These are phyloP conservation scores for Ceyx melanurus DNA, from an alignment of 2,113 vertebrate species.

Conservation along the genomic window DNA sequence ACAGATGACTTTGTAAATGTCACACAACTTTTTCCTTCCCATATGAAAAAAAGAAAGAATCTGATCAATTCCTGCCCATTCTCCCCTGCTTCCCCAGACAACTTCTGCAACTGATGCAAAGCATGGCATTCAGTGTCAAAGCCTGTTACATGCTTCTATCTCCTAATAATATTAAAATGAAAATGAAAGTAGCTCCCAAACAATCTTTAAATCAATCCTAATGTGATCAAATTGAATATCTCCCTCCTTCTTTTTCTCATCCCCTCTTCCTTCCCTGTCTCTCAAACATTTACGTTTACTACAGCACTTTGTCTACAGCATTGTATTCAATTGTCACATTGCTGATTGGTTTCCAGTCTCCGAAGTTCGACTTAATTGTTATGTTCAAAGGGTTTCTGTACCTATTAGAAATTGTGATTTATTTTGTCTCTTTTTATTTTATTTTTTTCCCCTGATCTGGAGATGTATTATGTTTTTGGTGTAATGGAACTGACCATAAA, in stretches of 20 bases:
- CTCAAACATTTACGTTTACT: neutral
- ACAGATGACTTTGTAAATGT: constrained; percentile 65
- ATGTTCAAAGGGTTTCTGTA: neutral
- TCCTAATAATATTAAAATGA: constrained; percentile 81
- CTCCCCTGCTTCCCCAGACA: neutral
- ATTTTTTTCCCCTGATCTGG: neutral
- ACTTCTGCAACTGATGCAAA: constrained; percentile 64
- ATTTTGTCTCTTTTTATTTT: neutral
- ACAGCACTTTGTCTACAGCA: constrained; percentile 36
- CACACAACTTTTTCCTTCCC: constrained; percentile 48
- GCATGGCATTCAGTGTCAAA: constrained; percentile 73
- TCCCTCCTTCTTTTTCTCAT: constrained; percentile 11
- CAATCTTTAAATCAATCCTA: constrained; percentile 79
- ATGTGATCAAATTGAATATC: constrained; percentile 72
- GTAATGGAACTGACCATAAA: neutral
- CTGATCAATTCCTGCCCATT: constrained; percentile 64
- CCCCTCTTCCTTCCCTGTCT: neutral
- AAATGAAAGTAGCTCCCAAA: constrained; percentile 78
- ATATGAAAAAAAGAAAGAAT: constrained; percentile 22
- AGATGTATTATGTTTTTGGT: neutral
- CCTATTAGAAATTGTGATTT: neutral
- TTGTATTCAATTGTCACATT: constrained; percentile 35
- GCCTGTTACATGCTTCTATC: constrained; percentile 73
- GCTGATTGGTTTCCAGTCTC: neutral
- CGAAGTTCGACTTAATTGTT: neutral